Evolutionary conservation across 1,140 invertebrate species (phyloP).

Genomic region (Homalodisca vitripennis): DNA sequence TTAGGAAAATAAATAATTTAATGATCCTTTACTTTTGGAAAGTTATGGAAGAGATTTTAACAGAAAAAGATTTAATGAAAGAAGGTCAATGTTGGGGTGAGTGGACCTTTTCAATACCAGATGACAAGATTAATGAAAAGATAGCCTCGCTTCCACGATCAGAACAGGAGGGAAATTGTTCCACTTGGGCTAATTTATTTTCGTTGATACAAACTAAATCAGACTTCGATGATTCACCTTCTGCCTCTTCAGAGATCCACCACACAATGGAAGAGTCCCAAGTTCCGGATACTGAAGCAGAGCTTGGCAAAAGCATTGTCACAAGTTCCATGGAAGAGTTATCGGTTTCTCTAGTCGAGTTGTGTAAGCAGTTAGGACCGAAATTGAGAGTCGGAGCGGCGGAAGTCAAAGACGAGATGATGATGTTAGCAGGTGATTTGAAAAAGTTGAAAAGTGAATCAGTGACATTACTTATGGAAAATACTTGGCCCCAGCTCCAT

Average conservation of each 20-base stretch:
- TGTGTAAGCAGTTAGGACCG: neutral
- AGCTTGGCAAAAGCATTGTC: too few relatives aligned
- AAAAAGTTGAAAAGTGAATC: neutral
- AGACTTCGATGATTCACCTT: too few relatives aligned
- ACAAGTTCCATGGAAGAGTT: neutral
- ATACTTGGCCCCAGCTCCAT: neutral
- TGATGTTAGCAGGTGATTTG: neutral
- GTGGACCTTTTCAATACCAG: constrained; percentile 1
- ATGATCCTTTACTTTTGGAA: too few relatives aligned
- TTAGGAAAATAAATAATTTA: too few relatives aligned
- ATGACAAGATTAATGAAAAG: neutral
- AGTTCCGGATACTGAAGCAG: too few relatives aligned
- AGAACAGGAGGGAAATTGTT: neutral
- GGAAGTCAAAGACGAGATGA: neutral
- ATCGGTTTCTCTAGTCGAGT: neutral
- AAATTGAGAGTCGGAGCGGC: neutral
- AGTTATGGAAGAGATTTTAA: neutral
- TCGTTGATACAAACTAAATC: too few relatives aligned
- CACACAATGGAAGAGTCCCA: too few relatives aligned
- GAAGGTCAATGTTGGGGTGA: neutral
- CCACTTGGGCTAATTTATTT: neutral
- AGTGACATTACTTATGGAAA: neutral
- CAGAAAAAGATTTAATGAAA: neutral
- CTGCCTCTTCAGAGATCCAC: too few relatives aligned
- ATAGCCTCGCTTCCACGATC: neutral